A percentile compares a stretch with the other conserved stretches of the same genome.
Conservation (phyloP, 2,797 vertebrate species). For the Adelosebastes latens region DNA sequence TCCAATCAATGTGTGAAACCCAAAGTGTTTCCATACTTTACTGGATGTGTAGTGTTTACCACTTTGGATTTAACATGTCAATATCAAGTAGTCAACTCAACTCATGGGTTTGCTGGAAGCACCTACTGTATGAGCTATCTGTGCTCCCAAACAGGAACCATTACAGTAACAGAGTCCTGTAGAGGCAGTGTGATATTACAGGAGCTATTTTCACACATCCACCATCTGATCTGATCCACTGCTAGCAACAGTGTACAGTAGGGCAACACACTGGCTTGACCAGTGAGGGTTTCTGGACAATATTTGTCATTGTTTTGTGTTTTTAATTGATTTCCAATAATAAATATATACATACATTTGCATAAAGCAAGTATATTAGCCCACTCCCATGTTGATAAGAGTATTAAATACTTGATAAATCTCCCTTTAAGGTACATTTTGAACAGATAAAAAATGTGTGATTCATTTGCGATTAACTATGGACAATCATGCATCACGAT, state of each 20-base stretch:
- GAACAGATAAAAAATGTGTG: too few relatives aligned
- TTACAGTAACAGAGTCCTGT: constrained; percentile 65
- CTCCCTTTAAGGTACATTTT: too few relatives aligned
- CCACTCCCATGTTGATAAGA: too few relatives aligned
- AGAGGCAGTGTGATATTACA: constrained; percentile 69
- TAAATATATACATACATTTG: too few relatives aligned
- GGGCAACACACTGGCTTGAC: background rate
- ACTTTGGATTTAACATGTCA: background rate
- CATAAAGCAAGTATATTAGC: too few relatives aligned
- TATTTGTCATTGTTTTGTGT: too few relatives aligned
- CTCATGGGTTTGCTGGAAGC: background rate
- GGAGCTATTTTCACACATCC: constrained; percentile 75
- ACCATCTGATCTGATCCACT: constrained; percentile 60
- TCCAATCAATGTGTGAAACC: background rate
- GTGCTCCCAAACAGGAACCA: constrained; percentile 38
- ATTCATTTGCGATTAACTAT: too few relatives aligned
- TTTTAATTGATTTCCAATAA: too few relatives aligned
- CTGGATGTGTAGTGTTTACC: too few relatives aligned
- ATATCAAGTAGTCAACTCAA: background rate
- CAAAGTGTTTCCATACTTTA: too few relatives aligned
- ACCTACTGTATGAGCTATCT: constrained; percentile 22
- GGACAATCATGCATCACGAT: too few relatives aligned
- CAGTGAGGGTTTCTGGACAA: background rate
- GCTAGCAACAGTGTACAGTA: background rate
- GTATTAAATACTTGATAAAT: too few relatives aligned